phyloP scores from a whole-genome alignment of 2,113 vertebrate genomes.

The Xenopus laevis region DNA sequence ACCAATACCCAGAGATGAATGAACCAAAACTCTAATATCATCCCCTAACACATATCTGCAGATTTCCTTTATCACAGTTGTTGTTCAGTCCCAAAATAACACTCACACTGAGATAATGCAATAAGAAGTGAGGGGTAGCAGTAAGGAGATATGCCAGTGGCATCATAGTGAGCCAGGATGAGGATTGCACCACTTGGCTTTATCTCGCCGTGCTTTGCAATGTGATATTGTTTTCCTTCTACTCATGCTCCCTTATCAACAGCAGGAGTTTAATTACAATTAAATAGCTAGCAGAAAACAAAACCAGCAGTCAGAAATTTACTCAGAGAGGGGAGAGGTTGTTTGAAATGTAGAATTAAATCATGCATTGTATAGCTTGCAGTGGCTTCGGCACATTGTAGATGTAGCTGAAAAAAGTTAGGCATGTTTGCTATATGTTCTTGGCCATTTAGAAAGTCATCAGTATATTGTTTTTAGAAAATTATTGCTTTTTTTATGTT shows the following conservation, averaged over 20 bases:
- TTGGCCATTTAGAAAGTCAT: no score
- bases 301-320: conserved; percentile 50
- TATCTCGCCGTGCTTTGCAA: neutral
- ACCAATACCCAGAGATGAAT: neutral
- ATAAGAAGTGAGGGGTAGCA: conserved; percentile 27
- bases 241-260: conserved; percentile 47
- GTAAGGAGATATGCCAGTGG: conserved; percentile 41
- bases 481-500: no score
- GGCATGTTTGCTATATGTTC: no score
- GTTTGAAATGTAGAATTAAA: neutral
- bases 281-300: conserved; percentile 73
- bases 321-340: conserved; percentile 23
- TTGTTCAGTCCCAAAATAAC: conserved; percentile 32
- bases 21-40: conserved; percentile 16
- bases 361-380: neutral
- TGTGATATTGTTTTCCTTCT: conserved; percentile 12
- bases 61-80: conserved; percentile 22
- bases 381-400: neutral
- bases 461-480: no score
- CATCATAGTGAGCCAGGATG: conserved; percentile 19
- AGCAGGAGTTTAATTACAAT: conserved; percentile 80
- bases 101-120: conserved; percentile 40
- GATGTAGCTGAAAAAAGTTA: neutral
- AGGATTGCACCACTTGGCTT: conserved; percentile 38
- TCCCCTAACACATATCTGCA: conserved; percentile 16